Conservation (phyloP, 2,797 vertebrate genomes). For the Trematomus bernacchii region DNA sequence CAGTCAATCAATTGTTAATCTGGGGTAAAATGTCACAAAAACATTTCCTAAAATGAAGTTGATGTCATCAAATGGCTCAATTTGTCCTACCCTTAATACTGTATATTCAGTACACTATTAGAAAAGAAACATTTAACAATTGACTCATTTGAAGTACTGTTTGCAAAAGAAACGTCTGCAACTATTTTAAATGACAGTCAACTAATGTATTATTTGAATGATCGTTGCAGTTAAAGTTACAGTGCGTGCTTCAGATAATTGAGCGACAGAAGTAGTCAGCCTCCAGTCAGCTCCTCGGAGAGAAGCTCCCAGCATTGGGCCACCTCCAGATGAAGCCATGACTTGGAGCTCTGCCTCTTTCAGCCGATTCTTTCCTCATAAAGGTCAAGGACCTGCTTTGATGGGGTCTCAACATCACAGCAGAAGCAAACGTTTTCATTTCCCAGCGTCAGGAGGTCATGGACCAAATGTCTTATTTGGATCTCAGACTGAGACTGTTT, state of each 20-base stretch:
- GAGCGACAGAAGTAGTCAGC: not conserved
- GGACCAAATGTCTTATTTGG: constrained; percentile 48
- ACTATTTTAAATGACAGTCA: not conserved
- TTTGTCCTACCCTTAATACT: too few species aligned
- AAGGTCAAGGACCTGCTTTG: constrained; percentile 36
- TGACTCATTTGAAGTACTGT: not conserved
- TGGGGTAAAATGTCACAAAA: too few species aligned
- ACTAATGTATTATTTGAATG: not conserved
- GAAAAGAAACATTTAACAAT: not conserved
- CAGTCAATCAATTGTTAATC: too few species aligned
- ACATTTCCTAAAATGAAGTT: too few species aligned
- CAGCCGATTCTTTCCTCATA: constrained; percentile 6
- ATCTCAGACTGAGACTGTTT: constrained; percentile 38
- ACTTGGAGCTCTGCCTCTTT: constrained; percentile 20
- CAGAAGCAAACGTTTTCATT: constrained; percentile 49
- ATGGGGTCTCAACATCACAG: constrained; percentile 42
- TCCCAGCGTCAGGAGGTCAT: constrained; percentile 31
- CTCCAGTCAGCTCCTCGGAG: not conserved
- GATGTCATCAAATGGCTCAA: too few species aligned
- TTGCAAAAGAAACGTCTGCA: not conserved
- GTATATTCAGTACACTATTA: too few species aligned
- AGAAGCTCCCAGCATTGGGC: constrained; percentile 26
- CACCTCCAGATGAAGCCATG: constrained; percentile 9
- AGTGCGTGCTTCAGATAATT: constrained; percentile 6
- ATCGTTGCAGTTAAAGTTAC: not conserved